These are phyloP conservation scores for Hozukius guyotensis DNA, from an alignment of 2,797 vertebrate genomes.

Conservation along the genomic window DNA sequence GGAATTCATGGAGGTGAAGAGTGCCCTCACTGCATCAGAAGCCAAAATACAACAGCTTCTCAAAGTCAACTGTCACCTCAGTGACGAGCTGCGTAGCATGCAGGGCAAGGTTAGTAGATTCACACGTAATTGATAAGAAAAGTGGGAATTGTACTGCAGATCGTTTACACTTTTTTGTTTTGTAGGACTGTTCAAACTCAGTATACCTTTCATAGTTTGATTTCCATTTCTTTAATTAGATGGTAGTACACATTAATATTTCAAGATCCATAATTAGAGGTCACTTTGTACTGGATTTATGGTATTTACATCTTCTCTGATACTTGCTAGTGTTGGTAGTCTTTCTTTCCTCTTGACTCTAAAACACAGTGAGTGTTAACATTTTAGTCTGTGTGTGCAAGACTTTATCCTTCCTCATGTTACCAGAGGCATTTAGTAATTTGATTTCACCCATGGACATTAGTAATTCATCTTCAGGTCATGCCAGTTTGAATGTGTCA, in stretches of 20 bases:
- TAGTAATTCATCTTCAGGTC: neutral
- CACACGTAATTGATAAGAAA: neutral
- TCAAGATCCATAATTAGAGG: neutral
- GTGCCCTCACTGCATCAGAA: slow-evolving; percentile 94
- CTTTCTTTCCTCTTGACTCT: neutral
- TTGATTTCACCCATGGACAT: neutral
- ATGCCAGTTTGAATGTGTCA: neutral
- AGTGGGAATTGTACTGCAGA: neutral
- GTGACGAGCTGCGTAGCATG: slow-evolving; percentile 95
- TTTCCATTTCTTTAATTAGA: neutral
- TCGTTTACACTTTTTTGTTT: neutral
- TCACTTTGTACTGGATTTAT: neutral
- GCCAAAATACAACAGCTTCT: slow-evolving; percentile 98
- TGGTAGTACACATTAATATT: neutral
- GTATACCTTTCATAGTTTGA: neutral
- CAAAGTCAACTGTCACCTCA: slow-evolving; percentile 97
- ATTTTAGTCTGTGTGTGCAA: neutral
- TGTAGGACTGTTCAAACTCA: neutral
- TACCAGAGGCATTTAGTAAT: neutral
- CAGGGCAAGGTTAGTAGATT: slow-evolving; percentile 91
- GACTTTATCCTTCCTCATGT: neutral
- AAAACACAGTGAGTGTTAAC: neutral
- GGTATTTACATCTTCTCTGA: neutral
- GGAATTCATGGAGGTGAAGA: slow-evolving; percentile 98
- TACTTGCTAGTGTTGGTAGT: neutral